Conservation (phyloP, 2,888 invertebrate genomes). For the Eupelmus urozonus region DNA sequence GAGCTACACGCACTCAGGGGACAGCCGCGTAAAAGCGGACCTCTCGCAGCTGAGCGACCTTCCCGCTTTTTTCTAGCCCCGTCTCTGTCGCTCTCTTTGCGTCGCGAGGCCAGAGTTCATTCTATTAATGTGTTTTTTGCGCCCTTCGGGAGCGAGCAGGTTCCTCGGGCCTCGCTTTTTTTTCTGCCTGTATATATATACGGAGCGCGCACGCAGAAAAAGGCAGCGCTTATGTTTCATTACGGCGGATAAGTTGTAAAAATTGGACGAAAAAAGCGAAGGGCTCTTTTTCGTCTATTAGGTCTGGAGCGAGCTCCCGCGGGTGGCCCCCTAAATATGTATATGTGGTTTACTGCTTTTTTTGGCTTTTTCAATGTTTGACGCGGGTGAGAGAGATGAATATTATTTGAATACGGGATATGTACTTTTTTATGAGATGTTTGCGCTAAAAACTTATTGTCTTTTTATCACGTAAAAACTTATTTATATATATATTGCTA, state of each 20-base stretch:
- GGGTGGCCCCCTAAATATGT: background rate
- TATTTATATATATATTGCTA: too few relatives aligned
- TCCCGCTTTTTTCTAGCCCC: constrained; percentile 21
- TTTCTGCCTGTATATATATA: constrained; percentile 1
- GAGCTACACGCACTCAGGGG: constrained; percentile 62
- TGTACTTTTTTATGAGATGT: too few relatives aligned
- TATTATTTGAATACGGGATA: background rate
- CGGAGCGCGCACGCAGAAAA: constrained; percentile 1
- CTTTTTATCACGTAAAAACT: too few relatives aligned
- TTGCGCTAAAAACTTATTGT: too few relatives aligned
- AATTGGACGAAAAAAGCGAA: constrained; percentile 19
- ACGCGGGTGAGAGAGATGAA: background rate
- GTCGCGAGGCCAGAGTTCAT: background rate
- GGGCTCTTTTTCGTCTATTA: background rate
- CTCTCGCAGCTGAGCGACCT: constrained; percentile 34
- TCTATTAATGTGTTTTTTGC: constrained; percentile 40
- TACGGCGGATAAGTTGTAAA: constrained; percentile 28
- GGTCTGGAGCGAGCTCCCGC: background rate
- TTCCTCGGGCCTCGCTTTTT: constrained; percentile 37
- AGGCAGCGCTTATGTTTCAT: constrained; percentile 44
- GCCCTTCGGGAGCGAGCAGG: constrained; percentile 31
- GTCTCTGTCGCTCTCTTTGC: background rate
- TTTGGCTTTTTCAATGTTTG: background rate
- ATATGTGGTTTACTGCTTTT: background rate
- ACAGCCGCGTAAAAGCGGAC: background rate